Conservation (phyloP, 2,888 invertebrate species). For the Lomographa bimaculata region DNA sequence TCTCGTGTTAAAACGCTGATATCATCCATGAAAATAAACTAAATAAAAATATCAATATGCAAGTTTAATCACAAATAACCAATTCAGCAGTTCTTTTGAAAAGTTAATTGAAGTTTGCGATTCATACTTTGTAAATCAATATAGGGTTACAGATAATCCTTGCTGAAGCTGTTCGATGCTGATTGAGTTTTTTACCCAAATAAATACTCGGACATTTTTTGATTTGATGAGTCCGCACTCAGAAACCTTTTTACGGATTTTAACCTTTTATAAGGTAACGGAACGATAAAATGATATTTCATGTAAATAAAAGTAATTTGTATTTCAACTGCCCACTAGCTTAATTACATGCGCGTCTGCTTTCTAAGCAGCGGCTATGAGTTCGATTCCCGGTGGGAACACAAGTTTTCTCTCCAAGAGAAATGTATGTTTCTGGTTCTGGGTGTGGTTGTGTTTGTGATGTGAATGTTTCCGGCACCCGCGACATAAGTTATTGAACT, state of each 20-base stretch:
- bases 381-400: too few species aligned
- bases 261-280: conserved; percentile 4
- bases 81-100: conserved; percentile 22
- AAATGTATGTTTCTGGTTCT: too few species aligned
- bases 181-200: conserved; percentile 27
- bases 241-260: conserved; percentile 6
- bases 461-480: too few species aligned
- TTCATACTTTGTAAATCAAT: conserved; percentile 32
- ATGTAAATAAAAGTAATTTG: not conserved
- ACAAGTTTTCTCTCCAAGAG: too few species aligned
- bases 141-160: conserved; percentile 30
- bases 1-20: too few species aligned
- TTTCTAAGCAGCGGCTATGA: too few species aligned
- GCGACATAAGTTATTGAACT: too few species aligned
- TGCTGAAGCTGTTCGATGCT: conserved; percentile 22
- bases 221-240: conserved; percentile 9
- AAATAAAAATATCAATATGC: too few species aligned
- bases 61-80: conserved; percentile 7
- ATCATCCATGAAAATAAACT: too few species aligned
- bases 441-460: too few species aligned
- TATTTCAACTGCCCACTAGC: too few species aligned
- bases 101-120: conserved; percentile 35
- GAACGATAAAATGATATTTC: not conserved
- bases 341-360: too few species aligned
- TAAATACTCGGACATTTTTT: conserved; percentile 8